phyloP scores from a whole-genome alignment of 1,140 invertebrate genomes.

The Doryteuthis pealeii region DNA sequence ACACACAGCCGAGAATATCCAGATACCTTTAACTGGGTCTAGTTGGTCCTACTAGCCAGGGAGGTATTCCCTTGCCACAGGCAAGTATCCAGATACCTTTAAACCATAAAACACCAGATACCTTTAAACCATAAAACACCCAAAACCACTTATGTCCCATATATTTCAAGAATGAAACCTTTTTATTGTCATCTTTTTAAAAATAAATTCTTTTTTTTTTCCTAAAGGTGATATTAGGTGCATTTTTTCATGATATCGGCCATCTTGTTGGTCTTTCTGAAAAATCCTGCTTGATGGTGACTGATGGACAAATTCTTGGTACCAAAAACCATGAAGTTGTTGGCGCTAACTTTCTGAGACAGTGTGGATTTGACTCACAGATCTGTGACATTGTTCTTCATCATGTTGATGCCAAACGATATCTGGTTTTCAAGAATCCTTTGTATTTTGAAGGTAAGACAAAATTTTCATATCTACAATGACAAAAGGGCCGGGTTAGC shows the following conservation, averaged over 20 bases:
- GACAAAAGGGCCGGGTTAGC: no score
- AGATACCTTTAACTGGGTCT: no score
- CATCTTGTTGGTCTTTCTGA: conserved; percentile 31
- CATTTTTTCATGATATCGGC: conserved; percentile 42
- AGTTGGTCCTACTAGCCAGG: no score
- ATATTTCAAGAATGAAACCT: no score
- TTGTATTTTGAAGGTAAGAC: conserved; percentile 33
- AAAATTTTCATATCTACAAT: neutral
- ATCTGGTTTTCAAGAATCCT: conserved; percentile 36
- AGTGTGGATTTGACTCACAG: conserved; percentile 26
- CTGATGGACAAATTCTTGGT: conserved; percentile 29
- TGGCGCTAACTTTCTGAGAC: conserved; percentile 29
- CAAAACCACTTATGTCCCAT: no score
- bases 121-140: no score
- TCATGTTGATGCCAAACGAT: conserved; percentile 42
- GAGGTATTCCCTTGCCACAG: no score
- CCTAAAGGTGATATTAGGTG: conserved; percentile 33
- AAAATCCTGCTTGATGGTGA: conserved; percentile 26
- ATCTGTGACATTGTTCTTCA: conserved; percentile 33
- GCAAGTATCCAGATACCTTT: no score
- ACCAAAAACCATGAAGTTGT: conserved; percentile 34
- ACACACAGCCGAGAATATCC: no score
- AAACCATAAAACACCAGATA: no score
- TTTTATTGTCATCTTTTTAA: no score
- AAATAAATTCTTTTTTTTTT: no score